phyloP scores from a whole-genome alignment of 2,797 vertebrate genomes.

The Melanotaenia pygmaea region DNA sequence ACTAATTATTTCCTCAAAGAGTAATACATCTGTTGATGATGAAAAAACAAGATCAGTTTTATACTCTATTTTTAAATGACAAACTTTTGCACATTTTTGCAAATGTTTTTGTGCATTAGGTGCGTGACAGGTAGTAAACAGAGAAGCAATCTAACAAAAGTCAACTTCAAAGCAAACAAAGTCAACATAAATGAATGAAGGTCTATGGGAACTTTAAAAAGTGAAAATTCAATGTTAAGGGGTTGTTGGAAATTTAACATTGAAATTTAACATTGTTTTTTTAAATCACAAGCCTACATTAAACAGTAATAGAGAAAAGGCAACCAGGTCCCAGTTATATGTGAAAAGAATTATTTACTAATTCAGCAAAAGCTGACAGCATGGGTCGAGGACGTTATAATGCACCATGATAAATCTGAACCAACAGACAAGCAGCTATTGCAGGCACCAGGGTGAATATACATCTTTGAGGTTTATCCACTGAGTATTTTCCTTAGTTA shows the following conservation, averaged over 20 bases:
- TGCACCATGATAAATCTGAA: constrained; percentile 19
- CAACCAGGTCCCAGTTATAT: background rate
- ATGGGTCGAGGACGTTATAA: constrained; percentile 24
- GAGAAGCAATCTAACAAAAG: background rate
- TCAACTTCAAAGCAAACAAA: background rate
- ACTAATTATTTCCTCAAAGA: no score
- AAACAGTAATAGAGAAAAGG: background rate
- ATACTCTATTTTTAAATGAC: no score
- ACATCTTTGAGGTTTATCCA: constrained; percentile 20
- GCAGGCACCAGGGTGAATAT: constrained; percentile 7
- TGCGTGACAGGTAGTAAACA: background rate
- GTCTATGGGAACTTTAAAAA: background rate
- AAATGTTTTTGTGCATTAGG: background rate
- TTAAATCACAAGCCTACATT: background rate
- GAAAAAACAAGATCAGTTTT: no score
- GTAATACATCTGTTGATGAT: no score
- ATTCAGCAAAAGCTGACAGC: constrained; percentile 32
- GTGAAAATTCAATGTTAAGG: background rate
- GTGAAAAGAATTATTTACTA: constrained; percentile 37
- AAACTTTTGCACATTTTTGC: no score
- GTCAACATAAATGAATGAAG: background rate
- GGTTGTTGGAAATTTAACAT: no score
- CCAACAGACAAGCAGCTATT: constrained; percentile 10
- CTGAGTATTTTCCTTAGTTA: constrained; percentile 27
- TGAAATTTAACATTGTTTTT: background rate